Evolutionary conservation across 2,888 invertebrate genomes (phyloP).

Genomic region (Acheta domesticus): DNA sequence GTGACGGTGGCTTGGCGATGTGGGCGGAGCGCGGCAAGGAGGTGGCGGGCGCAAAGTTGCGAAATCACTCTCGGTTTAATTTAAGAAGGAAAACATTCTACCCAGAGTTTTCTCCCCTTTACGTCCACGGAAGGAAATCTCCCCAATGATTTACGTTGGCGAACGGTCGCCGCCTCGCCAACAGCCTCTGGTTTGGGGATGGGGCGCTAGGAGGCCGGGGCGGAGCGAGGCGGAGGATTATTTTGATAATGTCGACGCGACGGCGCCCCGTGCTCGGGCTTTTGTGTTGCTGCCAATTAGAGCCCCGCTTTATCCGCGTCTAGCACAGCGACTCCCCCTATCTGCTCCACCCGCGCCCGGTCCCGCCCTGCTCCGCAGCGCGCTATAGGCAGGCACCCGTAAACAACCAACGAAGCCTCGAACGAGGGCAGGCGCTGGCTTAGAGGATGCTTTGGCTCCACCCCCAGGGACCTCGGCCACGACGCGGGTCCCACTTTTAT

Average conservation of each 20-base stretch:
- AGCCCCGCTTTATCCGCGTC: not conserved
- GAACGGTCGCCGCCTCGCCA: no score
- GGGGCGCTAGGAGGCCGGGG: no score
- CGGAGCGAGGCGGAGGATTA: not conserved
- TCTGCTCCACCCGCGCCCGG: not conserved
- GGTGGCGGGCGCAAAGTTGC: not conserved
- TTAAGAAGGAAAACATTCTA: not conserved
- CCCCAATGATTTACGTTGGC: not conserved
- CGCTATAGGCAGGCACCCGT: not conserved
- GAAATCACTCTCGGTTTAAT: not conserved
- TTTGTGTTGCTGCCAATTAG: conserved; percentile 3
- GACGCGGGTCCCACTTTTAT: not conserved
- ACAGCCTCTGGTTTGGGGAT: no score
- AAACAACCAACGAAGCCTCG: not conserved
- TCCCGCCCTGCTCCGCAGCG: not conserved
- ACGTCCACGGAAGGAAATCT: not conserved
- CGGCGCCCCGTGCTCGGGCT: not conserved
- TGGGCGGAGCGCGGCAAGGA: not conserved
- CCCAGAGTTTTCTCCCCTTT: not conserved
- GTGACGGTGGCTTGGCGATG: no score
- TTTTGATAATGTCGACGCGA: not conserved
- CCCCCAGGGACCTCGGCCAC: not conserved
- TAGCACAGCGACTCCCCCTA: not conserved
- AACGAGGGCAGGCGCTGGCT: not conserved
- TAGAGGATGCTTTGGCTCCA: not conserved